Evolutionary conservation across 1,140 invertebrate genomes (phyloP), one percentile per base, ranked within the genome.

Genomic region (Drosophila busckii): DNA sequence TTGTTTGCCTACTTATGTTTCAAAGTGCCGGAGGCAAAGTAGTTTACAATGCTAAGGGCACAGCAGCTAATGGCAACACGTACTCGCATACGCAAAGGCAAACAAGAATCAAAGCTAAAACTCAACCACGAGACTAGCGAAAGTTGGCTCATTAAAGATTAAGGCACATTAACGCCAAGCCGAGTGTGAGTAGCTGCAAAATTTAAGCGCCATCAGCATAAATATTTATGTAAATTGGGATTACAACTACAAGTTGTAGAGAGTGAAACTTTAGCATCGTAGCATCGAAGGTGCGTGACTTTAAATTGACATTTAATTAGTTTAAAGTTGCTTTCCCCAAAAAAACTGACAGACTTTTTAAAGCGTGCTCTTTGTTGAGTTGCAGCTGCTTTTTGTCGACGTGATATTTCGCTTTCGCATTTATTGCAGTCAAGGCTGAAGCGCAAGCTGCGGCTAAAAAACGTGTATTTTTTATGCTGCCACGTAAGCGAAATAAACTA

Each of bases 221-320:
- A 82, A 82, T 82, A 82, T 82, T 82, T 82, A 82, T 82, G 75
- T 60, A 82, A 82, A 82, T 82, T 82, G 75, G 75, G 75, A 82
- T 75, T 82, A 75, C 37, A 69, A 82, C 64, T 69, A 69, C 64
- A 52, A 52, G 61, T 69, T 65, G 61, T 62, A 46, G 45, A 37
- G 22, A 29, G 34, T 34, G 9, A 16, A 75, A 75, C 52, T 54
- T 61, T 70, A 25, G 25, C 48, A 48, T 16, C 26, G 26, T 35
- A 8, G 19, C 22, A 32, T 16, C 28, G 15, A 25, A 26, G 4
- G 12, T 42, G 15, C 23, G 28, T 16, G 38, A 34, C 50, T 37
- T 54, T 15, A 80, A 78, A 73, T 73, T 63, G 41, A 38, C 49
- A 73, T 78, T 78, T 78, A 73, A 78, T 80, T 80, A 45, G 56